A percentile compares a stretch with the other conserved stretches of the same genome.
Evolutionary conservation across 92 coral and sea anemone species (phyloP).

Genomic region (Actinostola sp.): DNA sequence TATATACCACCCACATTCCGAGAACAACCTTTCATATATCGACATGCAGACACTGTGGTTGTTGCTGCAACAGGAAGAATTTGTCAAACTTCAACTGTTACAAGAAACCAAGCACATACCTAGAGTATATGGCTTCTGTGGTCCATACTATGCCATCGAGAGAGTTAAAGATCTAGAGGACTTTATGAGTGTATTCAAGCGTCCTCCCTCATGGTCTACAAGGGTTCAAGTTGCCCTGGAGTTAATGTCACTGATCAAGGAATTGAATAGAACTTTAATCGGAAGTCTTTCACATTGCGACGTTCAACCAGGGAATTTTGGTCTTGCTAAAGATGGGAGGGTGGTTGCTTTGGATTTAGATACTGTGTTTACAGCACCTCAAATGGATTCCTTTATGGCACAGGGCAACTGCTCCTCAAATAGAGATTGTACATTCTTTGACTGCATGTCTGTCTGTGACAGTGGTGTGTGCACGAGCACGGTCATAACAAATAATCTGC

Average conservation of each 20-base stretch:
- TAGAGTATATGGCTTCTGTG: constrained; percentile 86
- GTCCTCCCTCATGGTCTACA: constrained; percentile 72
- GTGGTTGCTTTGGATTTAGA: constrained; percentile 84
- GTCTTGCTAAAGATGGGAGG: constrained; percentile 55
- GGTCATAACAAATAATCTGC: constrained; percentile 75
- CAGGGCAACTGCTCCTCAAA: constrained; percentile 72
- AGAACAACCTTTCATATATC: constrained; percentile 43
- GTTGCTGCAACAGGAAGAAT: constrained; percentile 82
- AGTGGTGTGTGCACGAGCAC: constrained; percentile 58
- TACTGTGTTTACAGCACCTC: constrained; percentile 62
- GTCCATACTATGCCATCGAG: constrained; percentile 84
- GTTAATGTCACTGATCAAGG: constrained; percentile 58
- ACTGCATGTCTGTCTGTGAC: constrained; percentile 81
- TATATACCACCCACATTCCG: constrained; percentile 70
- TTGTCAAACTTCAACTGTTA: constrained; percentile 70
- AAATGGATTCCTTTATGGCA: constrained; percentile 64
- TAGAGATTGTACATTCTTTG: constrained; percentile 84
- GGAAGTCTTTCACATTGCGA: constrained; percentile 89
- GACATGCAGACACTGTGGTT: constrained; percentile 88
- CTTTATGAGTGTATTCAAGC: constrained; percentile 24
- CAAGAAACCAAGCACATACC: constrained; percentile 82
- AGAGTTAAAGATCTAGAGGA: constrained; percentile 63
- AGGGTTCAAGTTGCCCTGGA: constrained; percentile 66
- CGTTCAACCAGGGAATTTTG: constrained; percentile 91
- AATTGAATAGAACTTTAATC: constrained; percentile 58